phyloP scores from a whole-genome alignment of 1,140 invertebrate genomes.

The Maniola jurtina region DNA sequence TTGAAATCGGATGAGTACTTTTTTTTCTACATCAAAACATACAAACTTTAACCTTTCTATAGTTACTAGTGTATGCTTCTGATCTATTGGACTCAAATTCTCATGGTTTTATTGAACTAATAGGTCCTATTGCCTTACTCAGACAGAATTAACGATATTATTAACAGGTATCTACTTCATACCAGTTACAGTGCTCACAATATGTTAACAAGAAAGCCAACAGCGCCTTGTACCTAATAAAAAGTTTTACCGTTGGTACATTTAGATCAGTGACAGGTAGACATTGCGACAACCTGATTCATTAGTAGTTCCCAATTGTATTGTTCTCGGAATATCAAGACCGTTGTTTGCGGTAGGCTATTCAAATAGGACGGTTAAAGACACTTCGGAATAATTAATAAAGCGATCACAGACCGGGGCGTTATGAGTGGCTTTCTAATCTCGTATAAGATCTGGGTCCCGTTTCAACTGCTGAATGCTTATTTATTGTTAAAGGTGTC shows the following conservation, averaged over 20 bases:
- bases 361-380: constrained; percentile 49
- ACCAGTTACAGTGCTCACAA: not conserved
- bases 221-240: not conserved
- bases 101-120: too few relatives aligned
- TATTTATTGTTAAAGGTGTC: constrained; percentile 13
- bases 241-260: constrained; percentile 25
- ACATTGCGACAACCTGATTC: constrained; percentile 51
- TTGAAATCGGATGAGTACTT: too few relatives aligned
- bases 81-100: too few relatives aligned
- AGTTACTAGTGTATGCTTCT: too few relatives aligned
- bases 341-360: constrained; percentile 53
- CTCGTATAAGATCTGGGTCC: constrained; percentile 9
- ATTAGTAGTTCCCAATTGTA: constrained; percentile 69
- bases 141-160: too few relatives aligned
- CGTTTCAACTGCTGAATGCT: constrained; percentile 12
- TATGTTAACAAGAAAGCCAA: constrained; percentile 1
- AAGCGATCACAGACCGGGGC: constrained; percentile 35
- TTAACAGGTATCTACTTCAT: not conserved
- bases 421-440: constrained; percentile 49
- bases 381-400: constrained; percentile 63
- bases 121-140: too few relatives aligned
- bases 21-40: too few relatives aligned
- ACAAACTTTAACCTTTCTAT: too few relatives aligned
- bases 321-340: constrained; percentile 61
- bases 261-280: constrained; percentile 43